A percentile compares a stretch with the other conserved stretches of the same genome.
These are phyloP conservation scores for Butorides virescens DNA, from an alignment of 2,113 vertebrate species.

Conservation along the genomic window DNA sequence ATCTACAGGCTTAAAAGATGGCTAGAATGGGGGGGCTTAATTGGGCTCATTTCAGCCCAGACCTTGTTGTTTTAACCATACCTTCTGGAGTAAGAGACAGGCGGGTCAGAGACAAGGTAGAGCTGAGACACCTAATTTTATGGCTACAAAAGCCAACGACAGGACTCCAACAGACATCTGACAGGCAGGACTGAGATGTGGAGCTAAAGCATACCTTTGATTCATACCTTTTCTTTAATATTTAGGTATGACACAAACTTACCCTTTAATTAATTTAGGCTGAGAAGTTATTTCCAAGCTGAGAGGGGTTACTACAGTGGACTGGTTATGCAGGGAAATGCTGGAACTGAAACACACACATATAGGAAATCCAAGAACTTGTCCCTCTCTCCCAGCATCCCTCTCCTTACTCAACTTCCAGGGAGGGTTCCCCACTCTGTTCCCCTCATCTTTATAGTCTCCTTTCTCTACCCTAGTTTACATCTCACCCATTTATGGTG, in stretches of 20 bases:
- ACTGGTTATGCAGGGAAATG: not conserved
- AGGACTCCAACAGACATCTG: not conserved
- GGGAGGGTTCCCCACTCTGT: rapidly evolving
- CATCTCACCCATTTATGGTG: not conserved
- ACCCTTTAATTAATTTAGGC: not conserved
- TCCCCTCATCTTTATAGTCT: not conserved
- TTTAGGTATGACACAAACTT: not conserved
- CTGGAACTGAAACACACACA: not conserved
- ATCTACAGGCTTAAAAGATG: not conserved
- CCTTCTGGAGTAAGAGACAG: not conserved
- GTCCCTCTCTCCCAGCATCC: not conserved
- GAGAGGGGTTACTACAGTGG: not conserved
- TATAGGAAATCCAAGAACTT: not conserved
- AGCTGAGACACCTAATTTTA: not conserved
- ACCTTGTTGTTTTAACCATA: not conserved
- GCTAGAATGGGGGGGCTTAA: not conserved
- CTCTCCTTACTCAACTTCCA: not conserved
- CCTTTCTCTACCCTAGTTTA: not conserved
- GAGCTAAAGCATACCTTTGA: not conserved
- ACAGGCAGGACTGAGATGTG: not conserved
- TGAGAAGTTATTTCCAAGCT: not conserved
- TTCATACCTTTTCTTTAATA: not conserved
- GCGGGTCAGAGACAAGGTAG: not conserved
- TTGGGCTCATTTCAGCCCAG: not conserved
- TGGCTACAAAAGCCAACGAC: not conserved